A percentile compares a stretch with the other conserved stretches of the same genome.
These are phyloP conservation scores for Heliconius eleuchia DNA, from an alignment of 1,140 invertebrate genomes.

Conservation along the genomic window DNA sequence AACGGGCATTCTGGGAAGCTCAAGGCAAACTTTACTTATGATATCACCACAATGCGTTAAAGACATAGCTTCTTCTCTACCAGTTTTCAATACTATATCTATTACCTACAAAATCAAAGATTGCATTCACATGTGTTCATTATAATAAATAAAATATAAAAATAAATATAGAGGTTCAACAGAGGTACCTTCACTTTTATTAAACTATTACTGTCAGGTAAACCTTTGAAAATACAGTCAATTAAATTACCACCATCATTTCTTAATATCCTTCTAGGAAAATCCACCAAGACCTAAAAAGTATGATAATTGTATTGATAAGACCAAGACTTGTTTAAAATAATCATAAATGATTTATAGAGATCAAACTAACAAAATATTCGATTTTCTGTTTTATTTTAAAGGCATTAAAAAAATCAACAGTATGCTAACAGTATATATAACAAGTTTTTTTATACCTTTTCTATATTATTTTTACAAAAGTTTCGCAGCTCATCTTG, in stretches of 20 bases:
- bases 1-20: slow-evolving; percentile 50
- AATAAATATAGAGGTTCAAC: neutral
- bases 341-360: neutral
- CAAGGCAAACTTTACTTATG: slow-evolving; percentile 58
- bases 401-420: neutral
- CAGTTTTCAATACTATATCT: slow-evolving; percentile 56
- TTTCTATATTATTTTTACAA: slow-evolving; percentile 43
- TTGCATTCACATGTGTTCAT: neutral
- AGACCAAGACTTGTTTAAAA: no score
- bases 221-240: slow-evolving; percentile 61
- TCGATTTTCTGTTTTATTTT: neutral
- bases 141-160: slow-evolving; percentile 12
- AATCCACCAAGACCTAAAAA: slow-evolving; percentile 53
- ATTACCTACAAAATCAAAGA: slow-evolving; percentile 51
- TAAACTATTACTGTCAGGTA: slow-evolving; percentile 45
- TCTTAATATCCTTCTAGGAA: slow-evolving; percentile 52
- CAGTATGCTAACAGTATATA: neutral
- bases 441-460: slow-evolving; percentile 9
- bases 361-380: neutral
- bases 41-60: slow-evolving; percentile 63
- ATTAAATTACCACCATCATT: slow-evolving; percentile 57
- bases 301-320: neutral
- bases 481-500: slow-evolving; percentile 56
- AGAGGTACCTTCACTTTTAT: slow-evolving; percentile 61
- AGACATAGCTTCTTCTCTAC: slow-evolving; percentile 61